Evolutionary conservation across 2,797 vertebrate species (phyloP).

Genomic region (Hoplostethus mediterraneus): DNA sequence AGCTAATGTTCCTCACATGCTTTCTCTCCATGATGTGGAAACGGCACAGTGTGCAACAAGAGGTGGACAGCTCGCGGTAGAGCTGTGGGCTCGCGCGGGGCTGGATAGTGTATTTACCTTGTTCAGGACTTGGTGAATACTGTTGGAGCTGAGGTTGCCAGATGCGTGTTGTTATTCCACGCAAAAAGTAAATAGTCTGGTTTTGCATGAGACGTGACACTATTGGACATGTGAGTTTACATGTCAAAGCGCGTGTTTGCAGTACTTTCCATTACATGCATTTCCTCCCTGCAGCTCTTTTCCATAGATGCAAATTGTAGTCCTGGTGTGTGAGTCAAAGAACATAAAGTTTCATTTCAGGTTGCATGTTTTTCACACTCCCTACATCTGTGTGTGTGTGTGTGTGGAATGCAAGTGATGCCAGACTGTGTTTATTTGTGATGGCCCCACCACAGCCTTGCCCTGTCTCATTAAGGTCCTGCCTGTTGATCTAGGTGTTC

Average conservation of each 20-base stretch:
- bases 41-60: conserved; percentile 34
- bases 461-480: conserved; percentile 15
- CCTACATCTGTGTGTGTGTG: neutral
- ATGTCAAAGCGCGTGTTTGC: conserved; percentile 5
- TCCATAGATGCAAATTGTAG: no score
- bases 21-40: conserved; percentile 34
- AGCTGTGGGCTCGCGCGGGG: no score
- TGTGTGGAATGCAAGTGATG: conserved; percentile 28
- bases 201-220: conserved; percentile 65
- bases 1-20: conserved; percentile 70
- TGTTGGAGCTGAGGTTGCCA: conserved; percentile 76
- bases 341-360: no score
- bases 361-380: no score
- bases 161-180: conserved; percentile 64
- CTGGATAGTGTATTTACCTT: conserved; percentile 8
- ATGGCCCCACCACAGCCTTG: no score
- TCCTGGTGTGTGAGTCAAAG: no score
- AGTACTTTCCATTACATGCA: no score
- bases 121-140: neutral
- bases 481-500: conserved; percentile 69
- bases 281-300: no score
- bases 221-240: conserved; percentile 19
- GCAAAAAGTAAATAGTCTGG: conserved; percentile 26
- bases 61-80: no score
- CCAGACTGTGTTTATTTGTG: conserved; percentile 43